Percentiles rank a stretch among this genome's conserved stretches.
Evolutionary conservation across 2,113 vertebrate species (phyloP).

Genomic region (Zeus faber): DNA sequence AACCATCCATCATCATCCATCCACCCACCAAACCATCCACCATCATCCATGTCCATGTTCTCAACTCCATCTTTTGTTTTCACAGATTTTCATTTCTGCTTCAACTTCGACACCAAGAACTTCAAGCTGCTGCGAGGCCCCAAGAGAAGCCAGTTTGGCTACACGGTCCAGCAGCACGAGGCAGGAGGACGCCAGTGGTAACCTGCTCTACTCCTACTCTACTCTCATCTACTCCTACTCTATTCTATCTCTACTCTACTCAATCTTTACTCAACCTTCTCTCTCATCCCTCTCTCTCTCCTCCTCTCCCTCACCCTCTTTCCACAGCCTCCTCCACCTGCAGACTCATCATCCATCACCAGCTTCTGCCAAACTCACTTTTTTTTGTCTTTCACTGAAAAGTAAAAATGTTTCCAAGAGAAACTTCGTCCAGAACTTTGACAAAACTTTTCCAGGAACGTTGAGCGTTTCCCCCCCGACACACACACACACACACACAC

Average conservation of each 20-base stretch:
- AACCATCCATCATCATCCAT: no score
- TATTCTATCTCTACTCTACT: no score
- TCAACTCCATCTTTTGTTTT: slow-evolving; percentile 32
- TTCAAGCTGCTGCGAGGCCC: slow-evolving; percentile 82
- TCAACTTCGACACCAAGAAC: slow-evolving; percentile 86
- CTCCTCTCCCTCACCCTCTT: not conserved
- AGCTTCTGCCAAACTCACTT: no score
- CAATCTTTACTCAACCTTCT: no score
- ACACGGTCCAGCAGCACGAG: slow-evolving; percentile 91
- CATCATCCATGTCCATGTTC: no score
- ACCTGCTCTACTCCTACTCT: no score
- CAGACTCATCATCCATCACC: no score
- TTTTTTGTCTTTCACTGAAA: not conserved
- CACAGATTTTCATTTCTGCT: slow-evolving; percentile 76
- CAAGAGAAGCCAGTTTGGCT: slow-evolving; percentile 85
- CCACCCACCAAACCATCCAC: no score
- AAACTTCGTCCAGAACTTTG: not conserved
- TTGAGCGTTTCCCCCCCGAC: no score
- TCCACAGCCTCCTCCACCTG: not conserved
- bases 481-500: not conserved
- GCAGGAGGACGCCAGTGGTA: slow-evolving; percentile 86
- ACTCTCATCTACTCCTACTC: no score
- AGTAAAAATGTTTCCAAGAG: not conserved
- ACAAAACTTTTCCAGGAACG: slow-evolving; percentile 24
- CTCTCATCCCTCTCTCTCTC: no score